phyloP scores from a whole-genome alignment of 2,888 invertebrate genomes.

The Cryptocheilus praepositus region DNA sequence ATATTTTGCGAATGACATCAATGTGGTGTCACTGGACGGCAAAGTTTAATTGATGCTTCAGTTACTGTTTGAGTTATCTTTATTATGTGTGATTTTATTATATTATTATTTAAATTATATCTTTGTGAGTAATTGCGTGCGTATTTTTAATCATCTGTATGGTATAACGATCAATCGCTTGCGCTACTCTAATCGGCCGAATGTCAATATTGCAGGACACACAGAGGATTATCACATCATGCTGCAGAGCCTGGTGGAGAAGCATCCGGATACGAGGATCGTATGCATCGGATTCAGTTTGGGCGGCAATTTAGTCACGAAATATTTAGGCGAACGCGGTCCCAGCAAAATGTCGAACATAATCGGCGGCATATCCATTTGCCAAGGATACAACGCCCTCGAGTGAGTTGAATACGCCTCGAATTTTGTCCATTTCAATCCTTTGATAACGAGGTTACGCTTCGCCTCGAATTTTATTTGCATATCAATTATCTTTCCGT shows the following conservation, averaged over 20 bases:
- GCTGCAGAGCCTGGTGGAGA: slow-evolving; percentile 83
- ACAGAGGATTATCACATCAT: slow-evolving; percentile 92
- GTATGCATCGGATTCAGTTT: slow-evolving; percentile 94
- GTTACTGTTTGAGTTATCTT: no score
- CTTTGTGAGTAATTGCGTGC: no score
- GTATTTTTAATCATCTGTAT: no score
- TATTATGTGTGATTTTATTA: no score
- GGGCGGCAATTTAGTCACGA: slow-evolving; percentile 95
- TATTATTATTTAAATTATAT: no score
- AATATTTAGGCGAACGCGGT: slow-evolving; percentile 89
- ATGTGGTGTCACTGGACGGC: no score
- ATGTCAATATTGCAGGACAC: slow-evolving; percentile 80
- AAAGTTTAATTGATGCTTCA: no score
- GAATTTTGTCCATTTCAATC: no score
- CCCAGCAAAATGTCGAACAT: slow-evolving; percentile 81
- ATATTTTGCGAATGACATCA: no score
- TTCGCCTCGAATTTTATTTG: neutral
- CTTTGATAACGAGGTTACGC: neutral
- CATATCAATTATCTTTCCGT: neutral
- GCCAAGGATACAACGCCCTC: slow-evolving; percentile 95
- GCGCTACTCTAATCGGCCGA: no score
- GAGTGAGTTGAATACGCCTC: slow-evolving; percentile 81
- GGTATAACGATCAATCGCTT: neutral
- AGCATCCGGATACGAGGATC: slow-evolving; percentile 86
- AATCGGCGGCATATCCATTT: slow-evolving; percentile 93